Evolutionary conservation across 2,888 invertebrate genomes (phyloP).

Genomic region (Amiota mariae): DNA sequence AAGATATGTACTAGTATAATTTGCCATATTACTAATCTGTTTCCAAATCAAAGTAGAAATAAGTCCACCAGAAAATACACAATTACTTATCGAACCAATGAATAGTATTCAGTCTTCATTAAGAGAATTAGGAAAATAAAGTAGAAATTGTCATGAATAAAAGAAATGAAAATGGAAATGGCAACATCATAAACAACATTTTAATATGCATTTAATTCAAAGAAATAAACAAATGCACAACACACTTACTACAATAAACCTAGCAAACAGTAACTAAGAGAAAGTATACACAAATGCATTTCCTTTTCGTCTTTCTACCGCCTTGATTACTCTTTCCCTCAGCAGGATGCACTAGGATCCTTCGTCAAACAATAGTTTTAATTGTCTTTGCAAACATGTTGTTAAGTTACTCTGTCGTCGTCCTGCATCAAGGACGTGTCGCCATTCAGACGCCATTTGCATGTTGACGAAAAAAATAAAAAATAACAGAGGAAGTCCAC

Average conservation of each 20-base stretch:
- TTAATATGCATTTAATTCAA: conserved; percentile 54
- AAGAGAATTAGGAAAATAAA: conserved; percentile 33
- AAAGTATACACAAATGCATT: not conserved
- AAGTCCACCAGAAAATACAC: too few species aligned
- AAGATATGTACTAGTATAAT: too few species aligned
- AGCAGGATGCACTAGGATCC: too few species aligned
- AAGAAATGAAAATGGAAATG: conserved; percentile 35
- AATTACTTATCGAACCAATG: too few species aligned
- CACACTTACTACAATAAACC: not conserved
- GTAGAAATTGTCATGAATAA: not conserved
- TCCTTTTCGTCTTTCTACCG: conserved; percentile 17
- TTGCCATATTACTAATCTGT: too few species aligned
- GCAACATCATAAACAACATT: conserved; percentile 51
- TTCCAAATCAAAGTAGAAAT: too few species aligned
- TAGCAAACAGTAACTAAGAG: not conserved
- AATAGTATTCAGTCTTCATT: too few species aligned
- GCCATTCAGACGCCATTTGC: conserved; percentile 24
- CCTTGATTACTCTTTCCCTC: not conserved
- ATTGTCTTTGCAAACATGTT: conserved; percentile 50
- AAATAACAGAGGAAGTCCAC: conserved; percentile 12
- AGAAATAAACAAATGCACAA: conserved; percentile 32
- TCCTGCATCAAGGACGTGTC: conserved; percentile 46
- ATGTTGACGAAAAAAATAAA: not conserved
- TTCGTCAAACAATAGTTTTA: conserved; percentile 47
- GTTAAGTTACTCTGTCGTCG: conserved; percentile 36